Evolutionary conservation across 2,797 vertebrate species (phyloP).

Genomic region (Nyctibius grandis): DNA sequence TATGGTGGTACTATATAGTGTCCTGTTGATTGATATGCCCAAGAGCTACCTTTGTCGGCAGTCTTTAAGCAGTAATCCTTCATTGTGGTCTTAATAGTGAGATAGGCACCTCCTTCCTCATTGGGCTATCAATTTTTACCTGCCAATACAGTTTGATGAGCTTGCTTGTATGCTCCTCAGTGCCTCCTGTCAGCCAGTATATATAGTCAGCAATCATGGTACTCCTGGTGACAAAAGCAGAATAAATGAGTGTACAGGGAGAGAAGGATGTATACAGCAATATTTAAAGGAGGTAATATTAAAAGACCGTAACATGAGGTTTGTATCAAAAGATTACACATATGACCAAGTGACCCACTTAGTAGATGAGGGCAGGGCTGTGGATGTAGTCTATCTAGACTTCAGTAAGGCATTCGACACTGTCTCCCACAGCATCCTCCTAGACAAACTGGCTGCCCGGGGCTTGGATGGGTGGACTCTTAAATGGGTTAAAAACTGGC

Average conservation of each 20-base stretch:
- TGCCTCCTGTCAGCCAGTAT: conserved; percentile 78
- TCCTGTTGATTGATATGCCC: conserved; percentile 80
- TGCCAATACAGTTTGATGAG: conserved; percentile 91
- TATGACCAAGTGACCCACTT: too few species aligned
- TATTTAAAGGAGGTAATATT: neutral
- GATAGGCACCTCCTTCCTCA: conserved; percentile 50
- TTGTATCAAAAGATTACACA: neutral
- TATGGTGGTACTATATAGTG: conserved; percentile 53
- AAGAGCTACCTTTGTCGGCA: conserved; percentile 76
- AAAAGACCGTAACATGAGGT: neutral
- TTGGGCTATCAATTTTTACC: conserved; percentile 79
- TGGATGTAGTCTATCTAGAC: too few species aligned
- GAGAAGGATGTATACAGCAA: neutral
- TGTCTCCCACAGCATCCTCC: too few species aligned
- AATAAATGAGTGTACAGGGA: conserved; percentile 52
- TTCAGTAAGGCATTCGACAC: too few species aligned
- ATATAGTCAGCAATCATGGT: conserved; percentile 83
- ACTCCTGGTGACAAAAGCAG: conserved; percentile 74
- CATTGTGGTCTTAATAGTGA: conserved; percentile 76
- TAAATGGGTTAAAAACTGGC: too few species aligned
- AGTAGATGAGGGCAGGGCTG: too few species aligned
- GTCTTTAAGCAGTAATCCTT: conserved; percentile 84
- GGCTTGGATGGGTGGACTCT: too few species aligned
- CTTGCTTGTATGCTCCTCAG: conserved; percentile 75
- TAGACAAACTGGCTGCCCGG: too few species aligned